Percentiles rank a stretch among this genome's conserved stretches.
phyloP scores from a whole-genome alignment of 2,113 vertebrate species.

The Strigops habroptila region DNA sequence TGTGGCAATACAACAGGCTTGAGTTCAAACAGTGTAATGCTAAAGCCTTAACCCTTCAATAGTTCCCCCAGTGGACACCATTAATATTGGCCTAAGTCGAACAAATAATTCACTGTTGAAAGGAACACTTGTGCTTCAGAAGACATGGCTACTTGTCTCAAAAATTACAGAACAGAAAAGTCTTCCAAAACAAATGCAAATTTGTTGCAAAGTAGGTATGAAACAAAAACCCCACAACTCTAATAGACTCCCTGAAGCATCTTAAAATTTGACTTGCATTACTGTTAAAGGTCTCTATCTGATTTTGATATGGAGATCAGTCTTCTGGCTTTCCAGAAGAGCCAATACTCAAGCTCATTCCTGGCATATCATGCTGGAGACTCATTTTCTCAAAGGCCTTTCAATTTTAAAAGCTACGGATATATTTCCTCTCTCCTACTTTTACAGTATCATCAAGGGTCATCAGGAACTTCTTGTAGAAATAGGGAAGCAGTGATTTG shows the following conservation, averaged over 20 bases:
- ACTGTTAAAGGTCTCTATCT: neutral
- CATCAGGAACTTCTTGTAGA: neutral
- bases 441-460: neutral
- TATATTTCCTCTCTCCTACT: neutral
- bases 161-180: neutral
- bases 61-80: neutral
- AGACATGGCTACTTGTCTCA: neutral
- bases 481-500: neutral
- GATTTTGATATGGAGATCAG: neutral
- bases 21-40: neutral
- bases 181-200: neutral
- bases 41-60: neutral
- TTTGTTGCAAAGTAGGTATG: neutral
- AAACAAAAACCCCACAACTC: neutral
- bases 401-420: neutral
- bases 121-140: neutral
- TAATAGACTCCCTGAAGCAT: neutral
- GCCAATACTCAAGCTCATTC: neutral
- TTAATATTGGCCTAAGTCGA: neutral
- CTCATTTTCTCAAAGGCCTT: neutral
- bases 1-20: neutral
- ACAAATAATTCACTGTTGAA: neutral
- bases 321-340: slow-evolving; percentile 10
- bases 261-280: neutral
- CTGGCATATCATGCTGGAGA: neutral